Evolutionary conservation across 2,888 invertebrate genomes (phyloP).

Genomic region (Nomada goodeniana): DNA sequence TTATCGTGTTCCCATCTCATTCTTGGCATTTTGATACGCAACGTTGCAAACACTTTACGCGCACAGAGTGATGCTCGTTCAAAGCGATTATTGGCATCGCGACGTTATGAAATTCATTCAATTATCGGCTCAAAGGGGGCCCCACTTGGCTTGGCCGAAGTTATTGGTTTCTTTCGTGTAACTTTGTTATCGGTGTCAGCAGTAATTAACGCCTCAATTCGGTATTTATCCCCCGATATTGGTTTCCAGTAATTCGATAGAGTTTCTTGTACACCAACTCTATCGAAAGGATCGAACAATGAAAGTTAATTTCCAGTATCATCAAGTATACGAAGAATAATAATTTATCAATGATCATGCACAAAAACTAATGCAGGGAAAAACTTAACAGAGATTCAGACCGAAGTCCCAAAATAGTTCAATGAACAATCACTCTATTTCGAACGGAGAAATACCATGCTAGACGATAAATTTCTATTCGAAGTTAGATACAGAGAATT

Average conservation of each 20-base stretch:
- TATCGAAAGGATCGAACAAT: too few species aligned
- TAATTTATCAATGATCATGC: too few species aligned
- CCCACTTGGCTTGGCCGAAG: conserved; percentile 2
- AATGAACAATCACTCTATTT: too few species aligned
- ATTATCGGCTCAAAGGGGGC: conserved; percentile 27
- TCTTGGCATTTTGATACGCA: neutral
- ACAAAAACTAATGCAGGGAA: too few species aligned
- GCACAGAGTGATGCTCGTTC: neutral
- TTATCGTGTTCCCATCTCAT: neutral
- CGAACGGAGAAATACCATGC: too few species aligned
- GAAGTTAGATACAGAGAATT: too few species aligned
- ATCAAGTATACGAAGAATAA: too few species aligned
- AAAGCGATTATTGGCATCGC: conserved; percentile 1
- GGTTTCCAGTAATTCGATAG: neutral
- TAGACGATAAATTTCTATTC: too few species aligned
- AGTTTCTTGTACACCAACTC: neutral
- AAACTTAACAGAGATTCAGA: too few species aligned
- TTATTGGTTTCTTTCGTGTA: conserved; percentile 44
- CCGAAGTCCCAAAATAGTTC: too few species aligned
- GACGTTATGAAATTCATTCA: conserved; percentile 34
- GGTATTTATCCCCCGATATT: conserved; percentile 28
- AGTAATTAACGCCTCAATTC: conserved; percentile 34
- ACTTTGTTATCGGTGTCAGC: conserved; percentile 36
- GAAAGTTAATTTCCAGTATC: too few species aligned
- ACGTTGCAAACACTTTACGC: neutral